phyloP scores from a whole-genome alignment of 2,113 vertebrate species.

The Pelecanoides urinatrix region DNA sequence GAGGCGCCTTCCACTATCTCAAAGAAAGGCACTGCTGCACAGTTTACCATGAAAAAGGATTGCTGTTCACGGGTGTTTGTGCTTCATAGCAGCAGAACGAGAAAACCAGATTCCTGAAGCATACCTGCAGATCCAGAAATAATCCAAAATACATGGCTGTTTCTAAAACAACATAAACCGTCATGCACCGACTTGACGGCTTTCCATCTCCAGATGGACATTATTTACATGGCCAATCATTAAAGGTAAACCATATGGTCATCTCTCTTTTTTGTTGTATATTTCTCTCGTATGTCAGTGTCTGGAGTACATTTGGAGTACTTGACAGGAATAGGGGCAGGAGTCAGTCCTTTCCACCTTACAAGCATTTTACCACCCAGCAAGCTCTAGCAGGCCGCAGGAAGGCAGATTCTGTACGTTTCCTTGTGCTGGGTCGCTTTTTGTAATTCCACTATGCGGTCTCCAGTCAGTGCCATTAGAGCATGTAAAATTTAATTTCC shows the following conservation, averaged over 20 bases:
- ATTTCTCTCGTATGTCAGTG: background rate
- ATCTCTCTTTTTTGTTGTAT: background rate
- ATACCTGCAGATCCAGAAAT: background rate
- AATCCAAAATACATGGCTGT: background rate
- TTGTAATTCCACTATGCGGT: background rate
- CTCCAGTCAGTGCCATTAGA: slow-evolving; percentile 46
- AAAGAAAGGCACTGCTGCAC: background rate
- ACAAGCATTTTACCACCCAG: background rate
- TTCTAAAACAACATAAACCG: background rate
- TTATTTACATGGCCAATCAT: background rate
- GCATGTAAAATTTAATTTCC: slow-evolving; percentile 69
- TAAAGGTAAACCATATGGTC: background rate
- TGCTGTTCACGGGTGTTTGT: background rate
- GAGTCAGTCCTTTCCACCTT: background rate
- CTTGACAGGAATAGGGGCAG: background rate
- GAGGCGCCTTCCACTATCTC: background rate
- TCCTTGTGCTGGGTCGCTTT: background rate
- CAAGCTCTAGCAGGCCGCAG: background rate
- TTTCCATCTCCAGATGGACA: background rate
- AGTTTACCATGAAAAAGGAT: background rate
- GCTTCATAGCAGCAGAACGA: background rate
- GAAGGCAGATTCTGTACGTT: background rate
- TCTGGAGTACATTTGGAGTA: background rate
- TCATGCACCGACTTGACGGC: background rate
- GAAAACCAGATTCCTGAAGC: background rate